phyloP scores from a whole-genome alignment of 2,888 invertebrate genomes.

The Rhyacophila evoluta region DNA sequence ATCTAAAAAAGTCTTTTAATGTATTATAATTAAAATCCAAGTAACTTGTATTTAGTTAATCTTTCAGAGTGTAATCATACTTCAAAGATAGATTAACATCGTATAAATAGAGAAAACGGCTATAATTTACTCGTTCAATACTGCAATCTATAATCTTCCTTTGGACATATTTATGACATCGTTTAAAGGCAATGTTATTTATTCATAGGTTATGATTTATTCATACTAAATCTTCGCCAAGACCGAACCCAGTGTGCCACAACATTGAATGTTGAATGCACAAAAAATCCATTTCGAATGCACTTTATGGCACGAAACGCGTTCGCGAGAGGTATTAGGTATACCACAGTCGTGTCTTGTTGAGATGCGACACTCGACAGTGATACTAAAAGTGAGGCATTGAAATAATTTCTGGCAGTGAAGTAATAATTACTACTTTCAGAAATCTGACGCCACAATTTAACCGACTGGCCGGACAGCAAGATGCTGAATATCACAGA shows the following conservation, averaged over 20 bases:
- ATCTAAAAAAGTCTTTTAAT: too few species aligned
- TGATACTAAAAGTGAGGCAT: neutral
- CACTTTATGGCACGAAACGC: slow-evolving; percentile 6
- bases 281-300: slow-evolving; percentile 10
- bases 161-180: neutral
- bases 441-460: too few species aligned
- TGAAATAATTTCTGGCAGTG: too few species aligned
- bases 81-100: too few species aligned
- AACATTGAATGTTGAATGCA: neutral
- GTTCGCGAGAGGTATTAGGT: slow-evolving; percentile 10
- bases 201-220: neutral
- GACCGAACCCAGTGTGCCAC: slow-evolving; percentile 6
- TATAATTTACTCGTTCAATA: neutral
- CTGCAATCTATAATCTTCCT: neutral
- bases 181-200: neutral
- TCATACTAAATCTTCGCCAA: slow-evolving; percentile 12
- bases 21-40: too few species aligned
- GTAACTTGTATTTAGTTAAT: too few species aligned
- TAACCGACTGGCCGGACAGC: too few species aligned
- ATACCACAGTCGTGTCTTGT: slow-evolving; percentile 7
- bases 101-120: too few species aligned
- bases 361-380: neutral
- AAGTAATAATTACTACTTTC: too few species aligned
- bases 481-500: too few species aligned
- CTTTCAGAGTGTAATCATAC: too few species aligned